Percentiles rank a stretch among this genome's conserved stretches.
Evolutionary conservation across 1,140 invertebrate species (phyloP).

Genomic region (Mizuhopecten yessoensis): DNA sequence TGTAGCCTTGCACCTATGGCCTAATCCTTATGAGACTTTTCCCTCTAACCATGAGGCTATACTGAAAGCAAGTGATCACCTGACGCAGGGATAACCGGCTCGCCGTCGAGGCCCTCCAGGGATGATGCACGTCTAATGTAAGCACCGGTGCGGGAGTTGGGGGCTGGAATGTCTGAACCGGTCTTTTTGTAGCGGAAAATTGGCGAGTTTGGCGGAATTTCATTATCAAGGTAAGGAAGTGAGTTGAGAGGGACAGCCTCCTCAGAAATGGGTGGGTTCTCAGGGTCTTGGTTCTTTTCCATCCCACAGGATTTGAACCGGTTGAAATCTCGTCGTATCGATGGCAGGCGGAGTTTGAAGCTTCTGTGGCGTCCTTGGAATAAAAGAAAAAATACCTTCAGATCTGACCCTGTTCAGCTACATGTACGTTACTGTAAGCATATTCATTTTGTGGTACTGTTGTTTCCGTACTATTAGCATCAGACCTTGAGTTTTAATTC

Average conservation of each 20-base stretch:
- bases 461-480: too few species aligned
- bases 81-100: neutral
- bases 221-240: conserved; percentile 59
- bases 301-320: conserved; percentile 64
- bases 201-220: conserved; percentile 50
- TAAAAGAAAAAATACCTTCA: conserved; percentile 57
- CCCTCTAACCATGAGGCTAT: neutral
- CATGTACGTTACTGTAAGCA: too few species aligned
- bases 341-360: conserved; percentile 81
- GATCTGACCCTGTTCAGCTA: too few species aligned
- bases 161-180: conserved; percentile 32
- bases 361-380: conserved; percentile 80
- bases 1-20: neutral
- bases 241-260: conserved; percentile 78
- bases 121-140: conserved; percentile 71
- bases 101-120: conserved; percentile 67
- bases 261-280: conserved; percentile 76
- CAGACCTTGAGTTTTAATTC: too few species aligned
- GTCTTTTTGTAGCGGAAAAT: conserved; percentile 43
- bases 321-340: conserved; percentile 78
- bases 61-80: neutral
- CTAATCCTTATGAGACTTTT: neutral
- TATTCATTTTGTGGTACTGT: too few species aligned
- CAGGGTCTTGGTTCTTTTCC: conserved; percentile 69
- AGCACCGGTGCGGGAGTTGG: conserved; percentile 45